Percentiles rank a stretch among this genome's conserved stretches.
Conservation (phyloP, 2,797 vertebrate species). For the Mastacembelus armatus region DNA sequence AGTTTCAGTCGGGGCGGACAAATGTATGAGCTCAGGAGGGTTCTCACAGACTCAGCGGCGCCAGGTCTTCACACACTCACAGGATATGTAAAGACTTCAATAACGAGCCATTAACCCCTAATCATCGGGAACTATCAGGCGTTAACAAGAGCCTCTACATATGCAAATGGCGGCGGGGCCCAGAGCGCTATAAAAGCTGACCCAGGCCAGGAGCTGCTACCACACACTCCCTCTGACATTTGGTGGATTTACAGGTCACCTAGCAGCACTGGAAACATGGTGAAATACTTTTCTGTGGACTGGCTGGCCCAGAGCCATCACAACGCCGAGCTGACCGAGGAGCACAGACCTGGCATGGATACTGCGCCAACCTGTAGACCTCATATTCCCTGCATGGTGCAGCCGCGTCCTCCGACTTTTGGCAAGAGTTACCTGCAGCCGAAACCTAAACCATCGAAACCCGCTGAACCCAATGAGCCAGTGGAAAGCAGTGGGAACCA, state of each 20-base stretch:
- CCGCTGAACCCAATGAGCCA: neutral
- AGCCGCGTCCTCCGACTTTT: slow-evolving; percentile 78
- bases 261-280: slow-evolving; percentile 67
- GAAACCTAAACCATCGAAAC: slow-evolving; percentile 62
- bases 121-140: slow-evolving; percentile 84
- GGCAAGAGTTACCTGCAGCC: slow-evolving; percentile 69
- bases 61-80: slow-evolving; percentile 85
- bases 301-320: slow-evolving; percentile 84
- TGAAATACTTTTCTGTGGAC: slow-evolving; percentile 82
- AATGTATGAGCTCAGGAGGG: slow-evolving; percentile 71
- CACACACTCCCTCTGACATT: slow-evolving; percentile 45
- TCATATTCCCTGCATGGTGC: slow-evolving; percentile 84
- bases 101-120: slow-evolving; percentile 85
- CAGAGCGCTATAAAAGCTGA: slow-evolving; percentile 57
- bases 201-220: neutral
- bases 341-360: slow-evolving; percentile 16
- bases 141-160: slow-evolving; percentile 78
- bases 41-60: slow-evolving; percentile 85
- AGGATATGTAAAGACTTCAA: slow-evolving; percentile 86
- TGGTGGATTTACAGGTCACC: slow-evolving; percentile 43
- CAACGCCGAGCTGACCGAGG: neutral
- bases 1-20: slow-evolving; percentile 64
- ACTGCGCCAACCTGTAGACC: slow-evolving; percentile 51
- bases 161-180: slow-evolving; percentile 73
- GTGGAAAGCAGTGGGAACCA: slow-evolving; percentile 5